Percentiles rank a stretch among this genome's conserved stretches.
phyloP scores from a whole-genome alignment of 2,888 invertebrate genomes.

The Aphrophora alni region DNA sequence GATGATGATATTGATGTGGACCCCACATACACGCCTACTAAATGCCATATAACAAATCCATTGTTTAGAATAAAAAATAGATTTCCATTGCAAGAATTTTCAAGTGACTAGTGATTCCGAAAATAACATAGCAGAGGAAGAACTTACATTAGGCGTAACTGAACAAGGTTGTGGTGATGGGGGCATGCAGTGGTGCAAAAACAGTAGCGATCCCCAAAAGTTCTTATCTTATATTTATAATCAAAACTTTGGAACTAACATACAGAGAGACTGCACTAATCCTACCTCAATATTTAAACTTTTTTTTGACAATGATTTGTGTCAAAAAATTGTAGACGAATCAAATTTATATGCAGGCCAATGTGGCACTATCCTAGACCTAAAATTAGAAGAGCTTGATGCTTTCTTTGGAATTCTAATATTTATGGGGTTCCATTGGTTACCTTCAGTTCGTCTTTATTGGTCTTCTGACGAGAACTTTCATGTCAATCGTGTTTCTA shows the following conservation, averaged over 20 bases:
- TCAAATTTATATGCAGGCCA: conserved; percentile 31
- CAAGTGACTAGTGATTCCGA: too few relatives aligned
- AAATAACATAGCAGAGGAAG: too few relatives aligned
- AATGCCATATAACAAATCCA: too few relatives aligned
- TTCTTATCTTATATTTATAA: not conserved
- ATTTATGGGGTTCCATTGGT: conserved; percentile 25
- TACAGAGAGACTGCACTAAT: not conserved
- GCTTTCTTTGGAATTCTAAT: conserved; percentile 25
- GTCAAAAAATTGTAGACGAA: not conserved
- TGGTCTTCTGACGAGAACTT: too few relatives aligned
- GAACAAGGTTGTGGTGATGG: too few relatives aligned
- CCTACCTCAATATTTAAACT: not conserved
- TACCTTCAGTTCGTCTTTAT: conserved; percentile 25
- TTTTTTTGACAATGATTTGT: not conserved
- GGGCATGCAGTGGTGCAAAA: not conserved
- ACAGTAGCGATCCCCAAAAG: not conserved
- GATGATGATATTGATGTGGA: too few relatives aligned
- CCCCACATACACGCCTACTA: too few relatives aligned
- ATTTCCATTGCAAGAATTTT: too few relatives aligned
- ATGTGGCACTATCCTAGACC: conserved; percentile 9
- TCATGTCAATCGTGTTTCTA: conserved; percentile 12
- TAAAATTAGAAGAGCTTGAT: conserved; percentile 19
- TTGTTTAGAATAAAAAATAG: too few relatives aligned
- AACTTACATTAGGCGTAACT: too few relatives aligned
- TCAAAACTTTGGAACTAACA: not conserved